Percentiles rank a stretch among this genome's conserved stretches.
Conservation (phyloP, 2,888 invertebrate genomes). For the Adelphocoris suturalis region DNA sequence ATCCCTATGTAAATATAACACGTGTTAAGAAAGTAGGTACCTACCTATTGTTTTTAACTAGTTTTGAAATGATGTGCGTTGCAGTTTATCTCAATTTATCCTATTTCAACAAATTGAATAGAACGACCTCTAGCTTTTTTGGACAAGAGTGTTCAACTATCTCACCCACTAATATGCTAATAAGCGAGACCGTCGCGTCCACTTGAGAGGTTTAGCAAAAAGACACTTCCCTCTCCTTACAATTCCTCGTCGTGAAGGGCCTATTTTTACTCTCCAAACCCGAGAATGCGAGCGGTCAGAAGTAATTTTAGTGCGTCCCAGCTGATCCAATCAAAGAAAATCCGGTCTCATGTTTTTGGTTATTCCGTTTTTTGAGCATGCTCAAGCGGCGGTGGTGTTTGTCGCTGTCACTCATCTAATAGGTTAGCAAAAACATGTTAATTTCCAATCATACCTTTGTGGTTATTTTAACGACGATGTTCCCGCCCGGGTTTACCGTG, state of each 20-base stretch:
- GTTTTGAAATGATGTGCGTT: too few relatives aligned
- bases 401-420: background rate
- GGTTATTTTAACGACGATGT: background rate
- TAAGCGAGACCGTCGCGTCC: background rate
- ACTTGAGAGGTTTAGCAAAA: background rate
- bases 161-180: background rate
- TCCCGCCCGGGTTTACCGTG: too few relatives aligned
- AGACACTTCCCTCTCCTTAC: background rate
- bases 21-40: too few relatives aligned
- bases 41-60: too few relatives aligned
- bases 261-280: slow-evolving; percentile 28
- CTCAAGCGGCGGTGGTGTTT: background rate
- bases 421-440: background rate
- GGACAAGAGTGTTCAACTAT: background rate
- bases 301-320: slow-evolving; percentile 61
- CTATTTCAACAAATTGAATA: too few relatives aligned
- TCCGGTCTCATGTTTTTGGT: slow-evolving; percentile 7
- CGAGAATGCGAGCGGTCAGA: slow-evolving; percentile 46
- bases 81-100: too few relatives aligned
- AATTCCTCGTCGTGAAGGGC: background rate
- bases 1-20: too few relatives aligned
- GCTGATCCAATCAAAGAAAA: slow-evolving; percentile 31
- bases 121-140: background rate
- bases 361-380: background rate
- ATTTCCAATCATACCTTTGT: background rate